A percentile compares a stretch with the other conserved stretches of the same genome.
Evolutionary conservation across 2,888 invertebrate species (phyloP).

Genomic region (Sialis fuliginosa): DNA sequence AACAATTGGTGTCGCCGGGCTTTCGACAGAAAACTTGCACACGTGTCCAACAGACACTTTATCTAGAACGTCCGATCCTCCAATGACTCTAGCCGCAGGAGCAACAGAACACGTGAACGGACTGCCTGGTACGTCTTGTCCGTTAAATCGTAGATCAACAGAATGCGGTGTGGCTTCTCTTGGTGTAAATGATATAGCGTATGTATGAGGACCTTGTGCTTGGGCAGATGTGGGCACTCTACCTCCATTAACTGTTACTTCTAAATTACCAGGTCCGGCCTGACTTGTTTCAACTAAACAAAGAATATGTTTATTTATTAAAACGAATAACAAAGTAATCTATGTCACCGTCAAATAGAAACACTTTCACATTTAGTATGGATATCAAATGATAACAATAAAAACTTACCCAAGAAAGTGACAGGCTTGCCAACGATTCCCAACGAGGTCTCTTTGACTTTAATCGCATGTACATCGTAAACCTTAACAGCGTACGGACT

Average conservation of each 20-base stretch:
- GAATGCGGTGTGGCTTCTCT: constrained; percentile 79
- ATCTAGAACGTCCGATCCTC: constrained; percentile 70
- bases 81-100: constrained; percentile 60
- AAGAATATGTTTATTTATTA: background rate
- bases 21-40: constrained; percentile 75
- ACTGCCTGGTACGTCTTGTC: constrained; percentile 84
- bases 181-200: constrained; percentile 94
- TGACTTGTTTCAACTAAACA: constrained; percentile 83
- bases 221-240: constrained; percentile 92
- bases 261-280: constrained; percentile 95
- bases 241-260: constrained; percentile 96
- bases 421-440: constrained; percentile 82
- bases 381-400: background rate
- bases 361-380: too few relatives aligned
- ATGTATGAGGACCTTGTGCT: constrained; percentile 89
- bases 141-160: constrained; percentile 90
- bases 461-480: constrained; percentile 84
- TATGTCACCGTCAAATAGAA: too few relatives aligned
- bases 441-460: constrained; percentile 78
- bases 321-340: too few relatives aligned
- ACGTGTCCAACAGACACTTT: constrained; percentile 75
- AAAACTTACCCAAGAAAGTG: constrained; percentile 60
- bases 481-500: constrained; percentile 92
- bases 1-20: constrained; percentile 63
- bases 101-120: constrained; percentile 67